A percentile compares a stretch with the other conserved stretches of the same genome.
phyloP scores from a whole-genome alignment of 1,140 invertebrate genomes.

The Temnothorax nylanderi region DNA sequence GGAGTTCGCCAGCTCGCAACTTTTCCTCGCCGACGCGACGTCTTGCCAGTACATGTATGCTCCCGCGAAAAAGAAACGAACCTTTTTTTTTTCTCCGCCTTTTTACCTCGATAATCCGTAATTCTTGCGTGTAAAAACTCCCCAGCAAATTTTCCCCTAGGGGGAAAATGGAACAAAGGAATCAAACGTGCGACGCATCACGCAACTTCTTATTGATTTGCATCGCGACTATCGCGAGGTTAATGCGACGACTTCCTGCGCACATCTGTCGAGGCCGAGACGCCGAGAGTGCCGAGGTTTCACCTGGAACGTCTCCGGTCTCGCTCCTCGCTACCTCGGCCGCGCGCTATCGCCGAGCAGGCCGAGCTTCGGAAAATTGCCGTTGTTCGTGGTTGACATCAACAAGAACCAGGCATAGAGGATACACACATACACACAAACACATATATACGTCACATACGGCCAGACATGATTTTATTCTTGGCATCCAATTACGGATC shows the following conservation, averaged over 20 bases:
- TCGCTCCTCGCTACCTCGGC: neutral
- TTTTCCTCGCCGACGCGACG: neutral
- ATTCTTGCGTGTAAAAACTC: neutral
- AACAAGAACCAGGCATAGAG: neutral
- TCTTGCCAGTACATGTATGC: neutral
- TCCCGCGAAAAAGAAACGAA: too few relatives aligned
- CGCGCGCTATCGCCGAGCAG: neutral
- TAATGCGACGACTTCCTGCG: slow-evolving; percentile 19
- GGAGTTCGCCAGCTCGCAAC: neutral
- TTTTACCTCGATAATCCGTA: too few relatives aligned
- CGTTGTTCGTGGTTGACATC: neutral
- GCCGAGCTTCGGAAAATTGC: neutral
- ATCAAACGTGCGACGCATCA: neutral
- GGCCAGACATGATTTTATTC: neutral
- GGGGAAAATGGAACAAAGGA: neutral
- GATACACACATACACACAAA: too few relatives aligned
- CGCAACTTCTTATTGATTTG: slow-evolving; percentile 29
- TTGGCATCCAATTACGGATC: neutral
- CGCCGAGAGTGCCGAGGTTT: neutral
- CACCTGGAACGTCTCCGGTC: neutral
- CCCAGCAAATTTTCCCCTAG: slow-evolving; percentile 19
- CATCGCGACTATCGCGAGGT: neutral
- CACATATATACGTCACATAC: neutral
- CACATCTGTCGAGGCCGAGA: neutral
- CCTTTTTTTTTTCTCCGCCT: too few relatives aligned